These are phyloP conservation scores for Drosophila ogumai DNA, from an alignment of 1,140 invertebrate species.

Conservation along the genomic window DNA sequence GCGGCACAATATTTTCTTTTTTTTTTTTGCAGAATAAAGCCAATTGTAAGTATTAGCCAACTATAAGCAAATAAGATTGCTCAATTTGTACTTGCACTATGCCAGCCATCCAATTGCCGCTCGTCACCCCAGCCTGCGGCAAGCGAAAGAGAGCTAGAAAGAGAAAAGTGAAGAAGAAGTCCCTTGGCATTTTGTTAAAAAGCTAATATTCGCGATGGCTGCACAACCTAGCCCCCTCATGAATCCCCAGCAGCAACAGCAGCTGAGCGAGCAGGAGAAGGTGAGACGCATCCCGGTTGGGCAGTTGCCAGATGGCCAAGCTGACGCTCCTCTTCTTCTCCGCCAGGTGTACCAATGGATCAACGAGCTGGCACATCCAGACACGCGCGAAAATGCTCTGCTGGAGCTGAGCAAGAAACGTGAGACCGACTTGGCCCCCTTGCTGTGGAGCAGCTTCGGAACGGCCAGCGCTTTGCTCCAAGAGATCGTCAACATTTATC, in stretches of 20 bases:
- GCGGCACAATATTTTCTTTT: not conserved
- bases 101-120: not conserved
- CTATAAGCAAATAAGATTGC: not conserved
- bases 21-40: not conserved
- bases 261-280: conserved; percentile 78
- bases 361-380: conserved; percentile 95
- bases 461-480: conserved; percentile 98
- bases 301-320: not conserved
- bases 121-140: not conserved
- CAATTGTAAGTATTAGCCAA: not conserved
- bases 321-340: not conserved
- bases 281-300: conserved; percentile 21
- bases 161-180: too few relatives aligned
- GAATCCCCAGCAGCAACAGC: conserved; percentile 67
- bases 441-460: conserved; percentile 99
- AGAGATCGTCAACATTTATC: conserved; percentile 98
- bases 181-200: not conserved
- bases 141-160: not conserved
- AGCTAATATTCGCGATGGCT: conserved; percentile 54
- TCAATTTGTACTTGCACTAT: not conserved
- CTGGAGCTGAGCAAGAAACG: conserved; percentile 98
- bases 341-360: conserved; percentile 87
- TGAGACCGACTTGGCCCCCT: conserved; percentile 98
- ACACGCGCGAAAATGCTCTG: conserved; percentile 97
- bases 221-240: conserved; percentile 77